A percentile compares a stretch with the other conserved stretches of the same genome.
phyloP scores from a whole-genome alignment of 1,140 invertebrate genomes.

The Drosophila azteca region DNA sequence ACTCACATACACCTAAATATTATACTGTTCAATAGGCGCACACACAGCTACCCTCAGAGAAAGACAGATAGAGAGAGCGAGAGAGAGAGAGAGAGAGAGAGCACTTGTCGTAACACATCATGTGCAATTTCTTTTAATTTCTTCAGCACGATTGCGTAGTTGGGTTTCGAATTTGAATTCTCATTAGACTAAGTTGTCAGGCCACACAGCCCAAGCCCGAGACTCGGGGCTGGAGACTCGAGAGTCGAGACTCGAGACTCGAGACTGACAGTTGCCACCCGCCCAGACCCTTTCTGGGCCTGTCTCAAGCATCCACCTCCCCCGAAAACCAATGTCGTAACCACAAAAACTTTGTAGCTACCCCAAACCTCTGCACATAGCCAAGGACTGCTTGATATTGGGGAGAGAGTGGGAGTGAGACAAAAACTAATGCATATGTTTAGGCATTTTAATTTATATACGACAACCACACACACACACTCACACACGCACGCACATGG shows the following conservation, averaged over 20 bases:
- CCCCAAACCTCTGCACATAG: constrained; percentile 22
- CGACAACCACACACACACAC: constrained; percentile 39
- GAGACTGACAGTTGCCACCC: constrained; percentile 38
- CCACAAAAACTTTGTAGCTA: constrained; percentile 77
- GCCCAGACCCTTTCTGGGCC: constrained; percentile 3
- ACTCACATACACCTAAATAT: constrained; percentile 8
- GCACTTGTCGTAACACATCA: constrained; percentile 38
- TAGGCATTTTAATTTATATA: constrained; percentile 83
- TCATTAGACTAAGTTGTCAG: constrained; percentile 81
- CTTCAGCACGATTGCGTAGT: constrained; percentile 80
- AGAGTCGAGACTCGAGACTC: constrained; percentile 32
- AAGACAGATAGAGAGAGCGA: not conserved
- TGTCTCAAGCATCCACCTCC: constrained; percentile 55
- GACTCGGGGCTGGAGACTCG: constrained; percentile 16
- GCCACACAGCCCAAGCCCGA: constrained; percentile 60
- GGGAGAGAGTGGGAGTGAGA: constrained; percentile 50
- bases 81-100: too few relatives aligned
- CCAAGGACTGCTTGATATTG: constrained; percentile 22
- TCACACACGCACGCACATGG: constrained; percentile 12
- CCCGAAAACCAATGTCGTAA: constrained; percentile 75
- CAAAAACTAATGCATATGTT: constrained; percentile 83
- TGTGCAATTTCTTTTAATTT: constrained; percentile 81
- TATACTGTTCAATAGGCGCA: constrained; percentile 26
- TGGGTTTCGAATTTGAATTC: constrained; percentile 82
- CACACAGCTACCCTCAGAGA: not conserved